A percentile compares a stretch with the other conserved stretches of the same genome.
Conservation (phyloP, 2,113 vertebrate species). For the Corydoras maculifer region DNA sequence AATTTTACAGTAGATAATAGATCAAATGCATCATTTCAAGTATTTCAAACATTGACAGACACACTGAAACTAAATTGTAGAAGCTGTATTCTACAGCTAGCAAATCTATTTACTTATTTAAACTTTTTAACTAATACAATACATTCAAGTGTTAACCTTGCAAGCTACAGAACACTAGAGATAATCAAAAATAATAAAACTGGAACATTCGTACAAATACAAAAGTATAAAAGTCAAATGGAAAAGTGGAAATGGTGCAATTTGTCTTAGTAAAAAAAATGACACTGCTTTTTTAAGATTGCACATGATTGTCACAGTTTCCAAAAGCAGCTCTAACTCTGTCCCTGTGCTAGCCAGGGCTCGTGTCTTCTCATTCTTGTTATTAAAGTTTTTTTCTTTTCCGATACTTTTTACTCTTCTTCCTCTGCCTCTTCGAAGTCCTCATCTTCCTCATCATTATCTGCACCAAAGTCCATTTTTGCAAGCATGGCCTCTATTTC, state of each 20-base stretch:
- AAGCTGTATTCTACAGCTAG: slow-evolving; percentile 39
- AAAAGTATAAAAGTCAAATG: slow-evolving; percentile 53
- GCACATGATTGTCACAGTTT: slow-evolving; percentile 42
- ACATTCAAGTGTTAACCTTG: slow-evolving; percentile 34
- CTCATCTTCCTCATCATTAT: slow-evolving; percentile 7
- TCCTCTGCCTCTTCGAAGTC: slow-evolving; percentile 36
- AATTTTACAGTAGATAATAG: slow-evolving; percentile 32
- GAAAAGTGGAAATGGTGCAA: slow-evolving; percentile 45
- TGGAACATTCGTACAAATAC: slow-evolving; percentile 33
- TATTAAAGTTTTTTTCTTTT: not conserved
- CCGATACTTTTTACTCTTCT: slow-evolving; percentile 26
- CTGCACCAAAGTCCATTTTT: slow-evolving; percentile 65
- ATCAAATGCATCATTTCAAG: slow-evolving; percentile 50
- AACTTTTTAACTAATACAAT: not conserved
- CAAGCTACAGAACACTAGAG: slow-evolving; percentile 24
- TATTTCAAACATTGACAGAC: slow-evolving; percentile 42
- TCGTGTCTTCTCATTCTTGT: no score
- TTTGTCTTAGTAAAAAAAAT: slow-evolving; percentile 37
- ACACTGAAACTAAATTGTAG: slow-evolving; percentile 14
- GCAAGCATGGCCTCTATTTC: slow-evolving; percentile 60
- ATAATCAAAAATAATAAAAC: slow-evolving; percentile 41
- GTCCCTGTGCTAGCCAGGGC: slow-evolving; percentile 11
- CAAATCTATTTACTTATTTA: slow-evolving; percentile 24
- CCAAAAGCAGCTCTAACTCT: slow-evolving; percentile 32
- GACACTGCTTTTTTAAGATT: slow-evolving; percentile 33